Conservation (phyloP, 1,140 invertebrate species). For the Drosophila kanapiae region DNA sequence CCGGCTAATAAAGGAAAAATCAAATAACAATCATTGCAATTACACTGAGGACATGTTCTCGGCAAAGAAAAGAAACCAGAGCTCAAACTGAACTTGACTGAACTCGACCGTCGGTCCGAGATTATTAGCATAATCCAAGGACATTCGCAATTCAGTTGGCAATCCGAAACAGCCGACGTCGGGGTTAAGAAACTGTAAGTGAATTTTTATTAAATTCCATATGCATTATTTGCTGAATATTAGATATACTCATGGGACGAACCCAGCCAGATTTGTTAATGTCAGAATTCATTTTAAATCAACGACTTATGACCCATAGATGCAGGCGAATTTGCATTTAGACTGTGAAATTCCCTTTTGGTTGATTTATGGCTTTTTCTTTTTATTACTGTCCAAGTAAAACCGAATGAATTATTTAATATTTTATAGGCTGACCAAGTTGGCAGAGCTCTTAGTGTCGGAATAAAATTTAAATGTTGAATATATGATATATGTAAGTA, state of each 20-base stretch:
- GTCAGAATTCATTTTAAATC: conserved; percentile 15
- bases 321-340: conserved; percentile 6
- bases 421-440: background rate
- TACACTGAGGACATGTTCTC: conserved; percentile 29
- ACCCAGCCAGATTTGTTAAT: conserved; percentile 9
- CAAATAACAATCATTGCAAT: conserved; percentile 49
- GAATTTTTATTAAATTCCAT: conserved; percentile 46
- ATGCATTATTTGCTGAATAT: conserved; percentile 21
- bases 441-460: background rate
- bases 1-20: conserved; percentile 42
- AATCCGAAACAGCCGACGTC: background rate
- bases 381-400: background rate
- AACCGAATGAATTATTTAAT: conserved; percentile 1
- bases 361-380: background rate
- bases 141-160: background rate
- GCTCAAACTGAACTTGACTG: conserved; percentile 25
- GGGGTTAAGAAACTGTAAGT: conserved; percentile 40
- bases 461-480: background rate
- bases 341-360: background rate
- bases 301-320: background rate
- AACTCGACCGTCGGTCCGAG: conserved; percentile 19
- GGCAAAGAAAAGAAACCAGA: background rate
- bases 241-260: background rate
- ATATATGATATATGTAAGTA: background rate
- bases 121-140: conserved; percentile 43